Percentiles rank a stretch among this genome's conserved stretches.
Conservation (phyloP, 2,797 vertebrate species). For the Carcharodon carcharias region DNA sequence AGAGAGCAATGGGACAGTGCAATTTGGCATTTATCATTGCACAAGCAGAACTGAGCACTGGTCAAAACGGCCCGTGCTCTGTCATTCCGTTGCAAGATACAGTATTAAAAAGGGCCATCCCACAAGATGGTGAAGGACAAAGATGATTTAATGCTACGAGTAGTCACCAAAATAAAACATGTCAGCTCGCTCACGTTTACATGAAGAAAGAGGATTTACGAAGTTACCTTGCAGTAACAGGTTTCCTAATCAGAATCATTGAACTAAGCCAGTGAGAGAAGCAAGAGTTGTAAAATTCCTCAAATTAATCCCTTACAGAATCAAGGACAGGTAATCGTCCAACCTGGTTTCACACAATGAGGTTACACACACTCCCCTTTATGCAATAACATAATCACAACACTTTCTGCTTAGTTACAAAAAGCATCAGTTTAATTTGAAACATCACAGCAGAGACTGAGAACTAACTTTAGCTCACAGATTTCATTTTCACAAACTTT, state of each 20-base stretch:
- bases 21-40: background rate
- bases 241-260: background rate
- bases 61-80: too few species aligned
- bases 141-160: background rate
- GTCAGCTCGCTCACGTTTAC: too few species aligned
- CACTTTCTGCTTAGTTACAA: background rate
- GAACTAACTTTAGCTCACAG: background rate
- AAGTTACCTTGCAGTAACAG: background rate
- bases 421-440: background rate
- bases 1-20: background rate
- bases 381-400: background rate
- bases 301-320: background rate
- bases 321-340: background rate
- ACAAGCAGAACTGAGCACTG: background rate
- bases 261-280: background rate
- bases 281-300: background rate
- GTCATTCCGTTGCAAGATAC: too few species aligned
- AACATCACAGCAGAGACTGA: background rate
- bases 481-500: background rate
- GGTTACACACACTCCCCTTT: background rate
- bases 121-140: background rate
- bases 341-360: background rate
- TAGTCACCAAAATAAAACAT: background rate
- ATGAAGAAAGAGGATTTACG: background rate
- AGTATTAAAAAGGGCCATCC: background rate